Base-by-base conservation (phyloP, 2,888 invertebrate species). In the Temnothorax rugatulus region DNA sequence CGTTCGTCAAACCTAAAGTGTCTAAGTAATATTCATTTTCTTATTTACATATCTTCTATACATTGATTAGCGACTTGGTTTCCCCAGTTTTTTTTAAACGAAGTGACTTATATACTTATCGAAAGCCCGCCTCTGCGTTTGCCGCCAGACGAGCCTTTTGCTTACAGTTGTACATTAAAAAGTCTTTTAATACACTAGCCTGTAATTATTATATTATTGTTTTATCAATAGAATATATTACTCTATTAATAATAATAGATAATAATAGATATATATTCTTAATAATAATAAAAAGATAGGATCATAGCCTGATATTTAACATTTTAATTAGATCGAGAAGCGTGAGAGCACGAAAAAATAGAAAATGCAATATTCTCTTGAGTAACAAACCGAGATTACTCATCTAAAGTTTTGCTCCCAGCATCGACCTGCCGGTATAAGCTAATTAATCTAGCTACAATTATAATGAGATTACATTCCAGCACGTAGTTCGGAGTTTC, bases 11-110 rank as follows among this genome's bases (percentile, higher is more conserved):
- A 18, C 38, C 64, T 63, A 75, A 75, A 75, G 0, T 5, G n/a
- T 15, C 21, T 64, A 50, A 59, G 47, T 63, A 50, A 47, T 50
- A 15, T 47, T 41, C 5, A 63, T 63, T 64, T 47, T 34, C 29
- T 64, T 64, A 47, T 29, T 63, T 75, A 63, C 15, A n/a, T 63
- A 75, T 44, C 18, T 25, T 66, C 13, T 76, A 76, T 50, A 68
- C 54, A 77, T 41, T 25, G 38, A 77, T 54, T 54, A 77, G 77
- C 77, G 77, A 77, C 41, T 77, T 77, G 34, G 11, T 77, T 77
- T 77, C 69, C 69, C 77, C 77, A 54, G 52, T 74, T 29, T 74
- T 29, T 29, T 41, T 66, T 41, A 13, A 21, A 54, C 25, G n/a
- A 41, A 29, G 25, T 41, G 9, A 41, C 41, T 68, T 68, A 29